These are phyloP conservation scores for Pegea sp. DNA, from an alignment of 23 tunicate genomes.

Conservation along the genomic window DNA sequence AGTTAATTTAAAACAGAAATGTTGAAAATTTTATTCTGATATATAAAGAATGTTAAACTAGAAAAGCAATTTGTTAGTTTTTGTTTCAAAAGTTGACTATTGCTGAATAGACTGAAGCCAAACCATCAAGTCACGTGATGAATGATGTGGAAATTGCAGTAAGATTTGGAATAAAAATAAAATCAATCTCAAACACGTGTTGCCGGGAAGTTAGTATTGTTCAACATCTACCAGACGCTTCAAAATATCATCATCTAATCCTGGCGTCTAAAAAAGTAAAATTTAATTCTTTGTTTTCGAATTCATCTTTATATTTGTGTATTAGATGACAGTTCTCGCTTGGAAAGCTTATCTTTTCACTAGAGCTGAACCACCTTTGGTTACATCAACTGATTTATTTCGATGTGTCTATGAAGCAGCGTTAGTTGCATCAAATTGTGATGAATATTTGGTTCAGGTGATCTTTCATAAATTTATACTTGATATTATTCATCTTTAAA, in stretches of 20 bases:
- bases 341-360: not conserved
- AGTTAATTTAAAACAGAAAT: no score
- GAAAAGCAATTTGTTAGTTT: no score
- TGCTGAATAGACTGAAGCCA: no score
- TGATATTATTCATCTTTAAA: no score
- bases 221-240: not conserved
- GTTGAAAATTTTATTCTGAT: no score
- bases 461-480: no score
- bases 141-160: not conserved
- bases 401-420: not conserved
- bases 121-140: no score
- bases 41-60: no score
- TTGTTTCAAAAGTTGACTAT: no score
- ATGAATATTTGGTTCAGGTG: not conserved
- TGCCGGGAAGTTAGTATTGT: not conserved
- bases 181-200: not conserved
- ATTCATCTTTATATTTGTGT: not conserved
- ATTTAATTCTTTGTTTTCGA: not conserved
- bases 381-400: not conserved
- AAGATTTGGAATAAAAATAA: not conserved
- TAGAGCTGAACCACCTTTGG: not conserved
- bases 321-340: not conserved
- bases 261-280: not conserved
- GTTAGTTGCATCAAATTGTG: not conserved
- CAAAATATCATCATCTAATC: not conserved